Evolutionary conservation across 1,140 invertebrate species (phyloP), one percentile per base, ranked within the genome.

Genomic region (Thaumetopoea pityocampa): DNA sequence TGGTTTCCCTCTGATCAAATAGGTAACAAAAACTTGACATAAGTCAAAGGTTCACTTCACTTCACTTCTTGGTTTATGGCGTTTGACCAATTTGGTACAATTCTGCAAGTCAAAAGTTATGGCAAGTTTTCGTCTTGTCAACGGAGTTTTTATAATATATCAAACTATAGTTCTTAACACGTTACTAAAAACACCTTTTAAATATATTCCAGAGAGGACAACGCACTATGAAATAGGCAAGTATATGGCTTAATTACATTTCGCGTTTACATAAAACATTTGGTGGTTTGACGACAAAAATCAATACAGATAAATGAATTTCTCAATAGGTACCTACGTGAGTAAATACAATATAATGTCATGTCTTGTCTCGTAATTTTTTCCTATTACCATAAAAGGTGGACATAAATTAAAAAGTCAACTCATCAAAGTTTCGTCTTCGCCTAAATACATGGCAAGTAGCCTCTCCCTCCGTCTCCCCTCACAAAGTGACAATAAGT

Each of bases 401-500:
- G 42, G 49, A 73, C 65, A 68, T 65, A 79, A 82, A 79, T 78
- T 82, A 77, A 83, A 79, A 78, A 83, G 68, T 77, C 65, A 72
- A 72, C 68, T 79, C 72, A 69, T 83, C 70, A 78, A 73, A 69
- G 65, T 74, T 66, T 70, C 58, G 68, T 79, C 68, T 77, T 81
- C 64, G 77, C 73, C 80, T 78, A 74, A 84, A 84, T 78, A 78
- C 80, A 84, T 84, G 72, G 74, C 74, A 78, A 84, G 67, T 79
- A 67, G 67, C 61, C 45, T 50, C 59, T 72, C 72, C 73, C 79
- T 71, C 70, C 72, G 47, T 57, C 51, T 70, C 72, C 71, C 70
- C 71, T 68, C 73, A 67, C 69, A 68, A 68, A 78, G 79, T 83
- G 77, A 81, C 77, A 83, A 83, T 78, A 83, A 73, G 64, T 77